phyloP scores from a whole-genome alignment of 2,113 vertebrate genomes.

The Dipodomys ordii region DNA sequence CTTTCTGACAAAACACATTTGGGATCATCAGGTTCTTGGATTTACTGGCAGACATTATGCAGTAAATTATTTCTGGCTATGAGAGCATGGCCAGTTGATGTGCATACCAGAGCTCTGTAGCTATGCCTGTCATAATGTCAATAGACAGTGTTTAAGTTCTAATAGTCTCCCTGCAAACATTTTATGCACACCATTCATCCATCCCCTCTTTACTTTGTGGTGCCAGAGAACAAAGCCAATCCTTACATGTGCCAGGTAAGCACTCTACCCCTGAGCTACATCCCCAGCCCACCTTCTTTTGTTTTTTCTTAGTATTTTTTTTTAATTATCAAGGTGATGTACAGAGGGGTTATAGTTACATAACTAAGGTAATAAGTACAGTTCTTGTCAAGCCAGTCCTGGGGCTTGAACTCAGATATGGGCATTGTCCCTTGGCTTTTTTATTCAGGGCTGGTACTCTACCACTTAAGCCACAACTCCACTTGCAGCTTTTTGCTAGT shows the following conservation, averaged over 20 bases:
- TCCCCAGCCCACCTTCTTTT: background rate
- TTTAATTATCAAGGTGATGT: too few relatives aligned
- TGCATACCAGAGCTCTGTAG: background rate
- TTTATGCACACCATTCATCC: conserved; percentile 18
- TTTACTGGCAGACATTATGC: conserved; percentile 58
- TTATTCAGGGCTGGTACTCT: too few relatives aligned
- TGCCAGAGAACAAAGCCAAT: background rate
- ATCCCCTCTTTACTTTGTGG: background rate
- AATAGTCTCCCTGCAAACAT: conserved; percentile 22
- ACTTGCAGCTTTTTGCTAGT: too few relatives aligned
- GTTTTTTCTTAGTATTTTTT: background rate
- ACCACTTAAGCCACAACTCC: too few relatives aligned
- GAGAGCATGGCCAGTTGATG: conserved; percentile 33
- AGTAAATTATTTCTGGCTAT: conserved; percentile 63
- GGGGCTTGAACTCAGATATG: too few relatives aligned
- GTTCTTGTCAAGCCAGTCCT: too few relatives aligned
- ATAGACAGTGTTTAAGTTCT: conserved; percentile 27
- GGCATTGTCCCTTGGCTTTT: too few relatives aligned
- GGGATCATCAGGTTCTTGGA: background rate
- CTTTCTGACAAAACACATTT: conserved; percentile 39
- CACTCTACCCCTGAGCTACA: background rate
- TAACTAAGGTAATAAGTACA: too few relatives aligned
- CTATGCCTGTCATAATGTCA: conserved; percentile 19
- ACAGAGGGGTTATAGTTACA: too few relatives aligned
- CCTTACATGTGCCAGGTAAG: background rate